These are phyloP conservation scores for Erpornis zantholeuca DNA, from an alignment of 2,113 vertebrate genomes.

Conservation along the genomic window DNA sequence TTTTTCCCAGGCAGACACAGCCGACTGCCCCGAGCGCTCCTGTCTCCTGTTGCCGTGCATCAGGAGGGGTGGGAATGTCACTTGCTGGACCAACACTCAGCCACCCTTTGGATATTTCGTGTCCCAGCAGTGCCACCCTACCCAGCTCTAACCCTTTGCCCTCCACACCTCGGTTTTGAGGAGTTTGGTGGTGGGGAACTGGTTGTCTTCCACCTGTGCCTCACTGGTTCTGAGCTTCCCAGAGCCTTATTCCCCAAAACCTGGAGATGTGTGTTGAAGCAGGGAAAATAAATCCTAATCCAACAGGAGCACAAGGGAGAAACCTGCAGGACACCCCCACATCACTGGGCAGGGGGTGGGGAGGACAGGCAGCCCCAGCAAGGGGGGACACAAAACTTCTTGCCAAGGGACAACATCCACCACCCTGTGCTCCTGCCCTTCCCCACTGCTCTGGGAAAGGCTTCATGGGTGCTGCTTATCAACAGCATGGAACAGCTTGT, in stretches of 20 bases:
- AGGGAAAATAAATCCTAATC: not conserved
- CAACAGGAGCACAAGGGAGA: not conserved
- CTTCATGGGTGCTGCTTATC: not conserved
- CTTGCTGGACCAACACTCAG: not conserved
- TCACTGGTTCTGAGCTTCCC: not conserved
- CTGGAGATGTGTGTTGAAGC: not conserved
- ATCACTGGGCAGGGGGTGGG: fast-evolving
- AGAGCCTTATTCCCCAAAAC: not conserved
- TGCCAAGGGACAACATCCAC: not conserved
- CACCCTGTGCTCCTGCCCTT: not conserved
- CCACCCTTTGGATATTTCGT: not conserved
- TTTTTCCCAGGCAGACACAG: not conserved
- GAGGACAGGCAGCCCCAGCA: not conserved
- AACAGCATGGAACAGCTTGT: not conserved
- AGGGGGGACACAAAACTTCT: not conserved
- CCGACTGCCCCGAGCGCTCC: fast-evolving
- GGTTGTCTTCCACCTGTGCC: not conserved
- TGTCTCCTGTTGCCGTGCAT: fast-evolving
- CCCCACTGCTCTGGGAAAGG: not conserved
- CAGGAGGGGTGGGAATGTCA: not conserved
- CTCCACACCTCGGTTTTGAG: not conserved
- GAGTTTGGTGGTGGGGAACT: fast-evolving
- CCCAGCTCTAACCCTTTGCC: not conserved
- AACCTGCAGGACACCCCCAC: not conserved
- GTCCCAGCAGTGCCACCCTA: not conserved